Base-by-base conservation (phyloP, 1,140 invertebrate species). In the Olivierus martensii region DNA sequence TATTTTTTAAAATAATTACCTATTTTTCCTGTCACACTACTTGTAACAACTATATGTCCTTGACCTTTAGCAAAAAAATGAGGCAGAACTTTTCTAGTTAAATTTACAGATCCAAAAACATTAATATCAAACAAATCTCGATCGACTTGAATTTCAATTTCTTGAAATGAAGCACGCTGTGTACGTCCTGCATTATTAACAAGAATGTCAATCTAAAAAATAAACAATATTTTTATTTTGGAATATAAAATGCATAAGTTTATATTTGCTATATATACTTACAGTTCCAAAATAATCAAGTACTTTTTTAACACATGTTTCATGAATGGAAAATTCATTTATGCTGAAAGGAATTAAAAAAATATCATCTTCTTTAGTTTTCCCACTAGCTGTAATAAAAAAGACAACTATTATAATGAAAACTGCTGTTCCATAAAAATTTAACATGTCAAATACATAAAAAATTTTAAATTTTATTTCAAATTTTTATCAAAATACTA, bases 171-270 rank as follows among this genome's bases (percentile, higher is more conserved):
- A 3, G 83, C 84, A 56, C 86, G 67, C 69, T 92, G 87, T 34
- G 82, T 82, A 57, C 84, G 68, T 3, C 85, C 86, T 14, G 84
- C 85, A 71, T 89, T 89, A 63, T 83, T 85, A 0, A 89, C 75
- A 19, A 89, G 69, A 53, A 88, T 77, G 67, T 89, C 82, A 10
- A 89, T 63, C 79, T 80, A 34, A 49, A n/a, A n/a, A n/a, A 62
- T 56, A 57, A 17, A 43, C 9, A 9, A 9, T 28, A 28, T 28
- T 28, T 28, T 28, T 28, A 28, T 9, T 0, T 28, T 28, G 9
- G 9, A 28, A 28, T n/a, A n/a, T n/a, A n/a, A n/a, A n/a, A n/a
- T n/a, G n/a, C n/a, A n/a, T n/a, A n/a, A n/a, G n/a, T n/a, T n/a
- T n/a, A n/a, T n/a, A n/a, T n/a, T n/a, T n/a, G n/a, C n/a, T n/a